Percentiles rank a stretch among this genome's conserved stretches.
These are phyloP conservation scores for Salminus brasiliensis DNA, from an alignment of 2,113 vertebrate species.

Conservation along the genomic window DNA sequence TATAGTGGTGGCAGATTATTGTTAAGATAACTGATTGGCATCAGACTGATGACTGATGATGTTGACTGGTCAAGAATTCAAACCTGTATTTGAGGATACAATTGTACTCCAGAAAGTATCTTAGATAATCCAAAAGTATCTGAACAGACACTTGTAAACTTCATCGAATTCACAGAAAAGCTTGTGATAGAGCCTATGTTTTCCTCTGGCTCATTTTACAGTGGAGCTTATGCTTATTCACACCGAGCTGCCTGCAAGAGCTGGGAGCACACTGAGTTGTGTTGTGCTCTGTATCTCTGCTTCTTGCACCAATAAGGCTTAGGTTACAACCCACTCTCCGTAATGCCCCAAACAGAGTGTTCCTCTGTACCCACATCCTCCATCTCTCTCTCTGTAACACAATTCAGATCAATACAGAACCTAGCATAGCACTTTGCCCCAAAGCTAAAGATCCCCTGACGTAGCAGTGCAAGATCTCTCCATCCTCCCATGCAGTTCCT, in stretches of 20 bases:
- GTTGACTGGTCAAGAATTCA: too few relatives aligned
- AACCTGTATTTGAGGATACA: too few relatives aligned
- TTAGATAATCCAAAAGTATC: too few relatives aligned
- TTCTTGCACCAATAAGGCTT: slow-evolving; percentile 29
- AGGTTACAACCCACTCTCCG: slow-evolving; percentile 8
- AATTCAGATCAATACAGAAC: slow-evolving; percentile 42
- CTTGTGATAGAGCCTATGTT: neutral
- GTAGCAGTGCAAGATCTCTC: slow-evolving; percentile 12
- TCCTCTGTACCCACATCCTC: slow-evolving; percentile 9
- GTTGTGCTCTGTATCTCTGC: neutral
- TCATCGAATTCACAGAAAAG: neutral
- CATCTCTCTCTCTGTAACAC: slow-evolving; percentile 15
- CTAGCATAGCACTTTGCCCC: slow-evolving; percentile 24
- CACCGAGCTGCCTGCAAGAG: neutral
- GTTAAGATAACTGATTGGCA: too few relatives aligned
- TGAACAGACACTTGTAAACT: too few relatives aligned
- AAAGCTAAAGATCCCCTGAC: slow-evolving; percentile 21
- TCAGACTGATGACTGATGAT: too few relatives aligned
- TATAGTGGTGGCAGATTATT: too few relatives aligned
- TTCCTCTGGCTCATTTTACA: neutral
- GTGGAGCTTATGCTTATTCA: slow-evolving; percentile 1
- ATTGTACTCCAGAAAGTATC: too few relatives aligned
- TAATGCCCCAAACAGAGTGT: slow-evolving; percentile 42
- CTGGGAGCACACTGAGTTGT: neutral
- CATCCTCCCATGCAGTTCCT: neutral